Evolutionary conservation across 2,888 invertebrate genomes (phyloP), one percentile per base, ranked within the genome.

Genomic region (Eupeodes latifasciatus): DNA sequence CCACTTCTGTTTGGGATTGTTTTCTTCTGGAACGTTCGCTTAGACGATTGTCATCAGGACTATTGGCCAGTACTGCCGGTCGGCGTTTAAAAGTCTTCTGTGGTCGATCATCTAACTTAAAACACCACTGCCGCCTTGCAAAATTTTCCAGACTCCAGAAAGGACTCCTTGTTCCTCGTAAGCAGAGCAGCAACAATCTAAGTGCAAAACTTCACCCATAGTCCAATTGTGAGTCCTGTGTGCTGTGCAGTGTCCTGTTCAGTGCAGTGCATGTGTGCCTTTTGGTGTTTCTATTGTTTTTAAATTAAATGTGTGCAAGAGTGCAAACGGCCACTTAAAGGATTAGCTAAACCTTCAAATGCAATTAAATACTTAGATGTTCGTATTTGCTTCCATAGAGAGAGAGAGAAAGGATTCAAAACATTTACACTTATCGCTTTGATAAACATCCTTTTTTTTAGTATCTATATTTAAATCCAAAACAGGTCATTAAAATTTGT

Each of bases 281-380:
- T 64, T 49, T 55, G 62, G 76, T 19, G 72, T 59, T 47, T 67
- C 72, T 77, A 81, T 87, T 87, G 87, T 87, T 77, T 67, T 77
- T 34, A 16, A 81, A 77, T 84, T 80, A 77, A 84, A 76, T 84
- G 72, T 80, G 72, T 83, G 83, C 71, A 71, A 87, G 79, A 84
- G 84, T 84, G 87, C 66, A 83, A 83, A 80, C 49, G 53, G 57
- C 75, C 72, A 80, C 84, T 87, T 81, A 84, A 67, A 59, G 77
- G 84, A 87, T 84, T 83, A 76, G 83, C 76, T 40, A 71, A 69
- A 69, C 11, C 53, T 40, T 55, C 16, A 71, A 55, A 55, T 55
- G 55, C 83, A 75, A 71, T 86, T 83, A 83, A 87, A 76, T 76
- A 76, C 86, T 77, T 49, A 79, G 27, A 27, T 27, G 27, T 64